Evolutionary conservation across 1,140 invertebrate species (phyloP), one percentile per base, ranked within the genome.

Genomic region (Periplaneta americana): DNA sequence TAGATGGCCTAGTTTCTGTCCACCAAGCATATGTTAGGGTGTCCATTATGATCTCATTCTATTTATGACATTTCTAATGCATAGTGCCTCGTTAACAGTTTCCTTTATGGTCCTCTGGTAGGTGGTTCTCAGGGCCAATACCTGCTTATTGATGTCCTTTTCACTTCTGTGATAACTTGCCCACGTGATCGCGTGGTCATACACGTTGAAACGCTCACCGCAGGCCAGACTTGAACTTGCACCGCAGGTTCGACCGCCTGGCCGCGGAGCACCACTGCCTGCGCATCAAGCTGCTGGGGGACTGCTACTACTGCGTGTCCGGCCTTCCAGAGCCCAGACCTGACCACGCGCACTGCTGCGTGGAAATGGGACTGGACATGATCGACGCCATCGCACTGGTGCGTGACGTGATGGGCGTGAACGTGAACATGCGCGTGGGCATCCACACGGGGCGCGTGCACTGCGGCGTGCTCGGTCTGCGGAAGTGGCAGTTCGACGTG

Each of bases 351-450:
- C 95, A 96, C 83, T 98, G 96, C 89, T 97, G 96, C 86, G 96
- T 98, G 1, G 96, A 98, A 89, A 98, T 98, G 97, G 97, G 97
- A 32, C 89, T 98, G 57, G 97, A 98, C 87, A 98, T 98, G 97
- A 98, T 98, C 85, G 96, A 98, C 89, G 96, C 96, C 31, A 98
- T 98, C 86, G 95, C 95, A 95, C 88, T 97, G 84, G 96, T 97
- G 2, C 92, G 96, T 48, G 96, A 97, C 85, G 95, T 97, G 82
- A 97, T 96, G 90, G 94, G 94, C 18, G 96, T 97, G 37, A 96
- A 97, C 86, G 95, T 97, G 66, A 97, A 98, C 89, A 98, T 98
- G 97, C 90, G 97, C 83, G 97, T 98, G 17, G 97, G 97, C 28
- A 98, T 98, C 83, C 97, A 98, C 87, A 97, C 96, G 0, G 97